A percentile compares a stretch with the other conserved stretches of the same genome.
These are phyloP conservation scores for Bilobella aurantiaca DNA, from an alignment of 1,140 invertebrate species.

Conservation along the genomic window DNA sequence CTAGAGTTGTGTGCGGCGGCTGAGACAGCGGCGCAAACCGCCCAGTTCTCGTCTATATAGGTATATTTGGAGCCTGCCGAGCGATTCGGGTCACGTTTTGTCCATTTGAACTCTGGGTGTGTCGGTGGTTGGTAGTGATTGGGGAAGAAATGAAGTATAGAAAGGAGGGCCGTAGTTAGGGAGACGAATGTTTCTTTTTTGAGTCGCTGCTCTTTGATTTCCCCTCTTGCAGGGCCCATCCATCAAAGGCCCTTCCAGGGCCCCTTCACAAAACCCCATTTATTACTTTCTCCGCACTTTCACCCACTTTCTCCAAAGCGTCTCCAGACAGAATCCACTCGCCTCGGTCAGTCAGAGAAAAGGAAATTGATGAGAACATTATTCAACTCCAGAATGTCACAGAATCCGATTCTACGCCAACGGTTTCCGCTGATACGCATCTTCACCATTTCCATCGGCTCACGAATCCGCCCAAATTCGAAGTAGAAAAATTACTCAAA, in stretches of 20 bases:
- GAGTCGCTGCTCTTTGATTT: background rate
- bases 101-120: constrained; percentile 1
- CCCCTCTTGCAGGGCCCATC: constrained; percentile 4
- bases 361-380: too few species aligned
- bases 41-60: too few species aligned
- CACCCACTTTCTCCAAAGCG: background rate
- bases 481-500: too few species aligned
- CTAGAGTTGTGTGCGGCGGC: too few species aligned
- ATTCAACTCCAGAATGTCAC: too few species aligned
- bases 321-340: too few species aligned
- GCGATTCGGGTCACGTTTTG: constrained; percentile 1
- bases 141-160: background rate
- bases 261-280: background rate
- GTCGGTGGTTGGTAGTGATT: background rate
- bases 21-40: too few species aligned
- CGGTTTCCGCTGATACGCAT: too few species aligned
- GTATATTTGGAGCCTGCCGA: background rate
- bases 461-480: too few species aligned
- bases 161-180: background rate
- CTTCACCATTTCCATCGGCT: too few species aligned
- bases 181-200: constrained; percentile 3
- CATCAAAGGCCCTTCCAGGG: background rate
- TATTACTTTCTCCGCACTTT: background rate
- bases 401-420: too few species aligned
- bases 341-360: too few species aligned